Evolutionary conservation across 2,888 invertebrate genomes (phyloP).

Genomic region (Dilophus febrilis): DNA sequence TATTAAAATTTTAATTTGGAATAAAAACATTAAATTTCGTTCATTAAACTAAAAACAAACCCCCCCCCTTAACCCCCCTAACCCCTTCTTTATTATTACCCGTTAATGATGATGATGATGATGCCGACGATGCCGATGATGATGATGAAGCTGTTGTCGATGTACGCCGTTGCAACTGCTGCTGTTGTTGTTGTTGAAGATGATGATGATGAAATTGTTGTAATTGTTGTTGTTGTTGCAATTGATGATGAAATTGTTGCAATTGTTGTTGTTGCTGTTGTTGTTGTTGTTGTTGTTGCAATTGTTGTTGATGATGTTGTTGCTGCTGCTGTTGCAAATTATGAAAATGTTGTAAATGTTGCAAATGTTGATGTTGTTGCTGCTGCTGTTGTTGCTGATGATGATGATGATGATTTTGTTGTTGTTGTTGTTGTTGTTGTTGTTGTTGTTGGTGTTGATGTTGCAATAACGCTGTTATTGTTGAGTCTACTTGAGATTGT

Average conservation of each 20-base stretch:
- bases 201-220: slow-evolving; percentile 8
- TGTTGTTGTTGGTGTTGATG: slow-evolving; percentile 2
- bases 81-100: too few species aligned
- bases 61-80: too few species aligned
- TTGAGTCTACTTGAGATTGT: background rate
- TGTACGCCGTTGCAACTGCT: too few species aligned
- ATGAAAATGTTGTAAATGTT: background rate
- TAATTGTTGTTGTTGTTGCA: slow-evolving; percentile 5
- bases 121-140: too few species aligned
- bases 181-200: slow-evolving; percentile 2
- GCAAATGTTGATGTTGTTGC: background rate
- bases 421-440: slow-evolving; percentile 1
- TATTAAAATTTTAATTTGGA: too few species aligned
- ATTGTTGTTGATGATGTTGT: slow-evolving; percentile 10
- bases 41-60: too few species aligned
- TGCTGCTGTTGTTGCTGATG: slow-evolving; percentile 9
- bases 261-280: slow-evolving; percentile 10
- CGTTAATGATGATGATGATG: too few species aligned
- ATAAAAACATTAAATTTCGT: too few species aligned
- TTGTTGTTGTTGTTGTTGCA: slow-evolving; percentile 2
- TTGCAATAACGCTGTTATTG: slow-evolving; percentile 1
- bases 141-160: too few species aligned
- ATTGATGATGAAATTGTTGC: slow-evolving; percentile 11
- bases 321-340: slow-evolving; percentile 10
- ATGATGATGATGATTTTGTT: slow-evolving; percentile 8